Base-by-base conservation (phyloP, 2,888 invertebrate species). In the Podabrus alpinus region DNA sequence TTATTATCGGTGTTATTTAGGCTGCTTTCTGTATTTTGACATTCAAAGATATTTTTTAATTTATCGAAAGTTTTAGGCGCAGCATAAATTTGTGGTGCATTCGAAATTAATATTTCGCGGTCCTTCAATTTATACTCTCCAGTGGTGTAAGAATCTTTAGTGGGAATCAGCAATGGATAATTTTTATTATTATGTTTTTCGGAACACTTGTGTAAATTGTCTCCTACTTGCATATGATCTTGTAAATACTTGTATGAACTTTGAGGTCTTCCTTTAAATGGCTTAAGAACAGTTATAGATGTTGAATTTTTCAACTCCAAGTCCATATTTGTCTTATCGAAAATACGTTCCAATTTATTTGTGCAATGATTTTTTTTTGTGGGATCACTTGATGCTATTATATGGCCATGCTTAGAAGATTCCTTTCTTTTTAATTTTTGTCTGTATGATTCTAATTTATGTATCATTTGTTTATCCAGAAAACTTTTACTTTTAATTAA, bases 21-120 rank as follows among this genome's bases (percentile, higher is more conserved):
- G 1, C 72, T 68, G 29, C 77, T 79, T 7, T 80, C 71, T 62
- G 81, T 80, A 66, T 85, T 83, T 70, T 83, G 82, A 68, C 86
- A 86, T 9, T 81, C 77, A 59, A 86, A 80, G 4, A 82, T 77
- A 0, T 82, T 79, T 68, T 81, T 83, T 15, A 86, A 71, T 62
- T 83, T 82, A 59, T 83, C 82, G 25, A 81, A 83, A 0, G 82
- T 82, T 69, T 80, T 82, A 5, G 84, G 80, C 3, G 84, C 81
- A 3, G 85, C 82, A 73, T 84, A 86, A 29, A 86, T 82, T 24
- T 85, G 83, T 19, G 83, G 81, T 7, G 68, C 74, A n/a, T 24
- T 69, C 11, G 3, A 61, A 64, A 5, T 15, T 11, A n/a, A n/a
- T 4, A 7, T 1, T 45, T 45, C 45, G 9, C 45, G 45, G 0